Evolutionary conservation across 1,140 invertebrate species (phyloP).

Genomic region (Anadara kagoshimensis): DNA sequence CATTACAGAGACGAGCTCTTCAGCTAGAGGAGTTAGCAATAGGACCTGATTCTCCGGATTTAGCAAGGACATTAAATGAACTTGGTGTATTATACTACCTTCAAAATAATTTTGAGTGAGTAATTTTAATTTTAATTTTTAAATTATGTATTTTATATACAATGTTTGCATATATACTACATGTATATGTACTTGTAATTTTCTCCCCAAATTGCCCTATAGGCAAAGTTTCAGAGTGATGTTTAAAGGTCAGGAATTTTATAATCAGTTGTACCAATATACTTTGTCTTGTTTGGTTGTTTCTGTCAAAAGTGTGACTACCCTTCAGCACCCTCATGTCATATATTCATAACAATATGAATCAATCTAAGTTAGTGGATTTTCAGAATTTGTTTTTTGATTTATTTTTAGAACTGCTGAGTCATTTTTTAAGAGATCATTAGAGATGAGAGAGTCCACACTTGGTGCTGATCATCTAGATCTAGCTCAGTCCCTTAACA

Average conservation of each 20-base stretch:
- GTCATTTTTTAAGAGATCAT: slow-evolving; percentile 75
- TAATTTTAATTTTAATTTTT: not conserved
- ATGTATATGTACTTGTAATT: too few relatives aligned
- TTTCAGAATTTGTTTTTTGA: not conserved
- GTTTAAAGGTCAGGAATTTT: too few relatives aligned
- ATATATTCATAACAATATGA: too few relatives aligned
- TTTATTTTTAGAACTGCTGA: slow-evolving; percentile 64
- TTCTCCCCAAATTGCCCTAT: too few relatives aligned
- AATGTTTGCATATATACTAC: too few relatives aligned
- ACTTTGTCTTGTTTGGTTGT: too few relatives aligned
- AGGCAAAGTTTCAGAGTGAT: not conserved
- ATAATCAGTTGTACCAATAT: too few relatives aligned
- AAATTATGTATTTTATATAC: too few relatives aligned
- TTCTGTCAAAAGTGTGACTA: too few relatives aligned
- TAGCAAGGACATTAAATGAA: slow-evolving; percentile 70
- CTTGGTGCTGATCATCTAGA: slow-evolving; percentile 98
- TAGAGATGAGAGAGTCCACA: slow-evolving; percentile 97
- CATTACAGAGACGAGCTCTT: slow-evolving; percentile 57
- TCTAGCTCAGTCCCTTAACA: slow-evolving; percentile 95
- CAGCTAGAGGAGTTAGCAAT: slow-evolving; percentile 70
- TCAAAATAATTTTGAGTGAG: slow-evolving; percentile 71
- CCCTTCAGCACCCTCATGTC: too few relatives aligned
- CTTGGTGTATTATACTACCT: slow-evolving; percentile 71
- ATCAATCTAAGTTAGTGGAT: too few relatives aligned
- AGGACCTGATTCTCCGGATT: slow-evolving; percentile 66